Evolutionary conservation across 2,797 vertebrate genomes (phyloP).

Genomic region (Epinephelus awoara): DNA sequence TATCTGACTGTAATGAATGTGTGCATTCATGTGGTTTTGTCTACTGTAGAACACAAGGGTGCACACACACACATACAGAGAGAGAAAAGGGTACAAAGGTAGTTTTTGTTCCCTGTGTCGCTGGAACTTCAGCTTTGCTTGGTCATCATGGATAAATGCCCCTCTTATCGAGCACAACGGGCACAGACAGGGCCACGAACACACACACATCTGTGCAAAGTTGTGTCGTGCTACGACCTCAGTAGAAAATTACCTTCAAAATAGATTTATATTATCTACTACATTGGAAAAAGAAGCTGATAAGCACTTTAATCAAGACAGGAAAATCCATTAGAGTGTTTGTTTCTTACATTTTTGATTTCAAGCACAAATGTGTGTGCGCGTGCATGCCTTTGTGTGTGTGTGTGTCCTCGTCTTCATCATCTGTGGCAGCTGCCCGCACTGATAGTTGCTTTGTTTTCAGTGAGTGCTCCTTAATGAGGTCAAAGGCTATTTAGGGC

Average conservation of each 20-base stretch:
- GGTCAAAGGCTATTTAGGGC: conserved; percentile 83
- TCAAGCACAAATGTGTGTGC: background rate
- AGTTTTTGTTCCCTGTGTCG: conserved; percentile 77
- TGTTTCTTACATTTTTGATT: background rate
- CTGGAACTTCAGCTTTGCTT: conserved; percentile 77
- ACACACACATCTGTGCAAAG: background rate
- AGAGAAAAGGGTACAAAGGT: conserved; percentile 74
- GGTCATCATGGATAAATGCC: conserved; percentile 82
- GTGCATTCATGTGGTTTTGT: conserved; percentile 67
- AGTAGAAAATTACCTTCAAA: conserved; percentile 1
- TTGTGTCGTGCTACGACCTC: background rate
- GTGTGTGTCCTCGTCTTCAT: conserved; percentile 46
- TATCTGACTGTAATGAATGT: conserved; percentile 67
- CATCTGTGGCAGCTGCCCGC: conserved; percentile 69
- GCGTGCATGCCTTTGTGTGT: conserved; percentile 21
- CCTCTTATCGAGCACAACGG: conserved; percentile 78
- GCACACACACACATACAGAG: conserved; percentile 39
- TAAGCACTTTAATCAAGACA: background rate
- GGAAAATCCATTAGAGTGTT: background rate
- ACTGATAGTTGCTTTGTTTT: conserved; percentile 80
- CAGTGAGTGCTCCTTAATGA: conserved; percentile 81
- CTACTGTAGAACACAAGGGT: conserved; percentile 55
- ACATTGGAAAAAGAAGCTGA: conserved; percentile 12
- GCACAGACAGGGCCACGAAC: conserved; percentile 45
- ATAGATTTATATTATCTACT: background rate